Base-by-base conservation (phyloP, 2,797 vertebrate genomes). In the Oreonectes daqikongensis region DNA sequence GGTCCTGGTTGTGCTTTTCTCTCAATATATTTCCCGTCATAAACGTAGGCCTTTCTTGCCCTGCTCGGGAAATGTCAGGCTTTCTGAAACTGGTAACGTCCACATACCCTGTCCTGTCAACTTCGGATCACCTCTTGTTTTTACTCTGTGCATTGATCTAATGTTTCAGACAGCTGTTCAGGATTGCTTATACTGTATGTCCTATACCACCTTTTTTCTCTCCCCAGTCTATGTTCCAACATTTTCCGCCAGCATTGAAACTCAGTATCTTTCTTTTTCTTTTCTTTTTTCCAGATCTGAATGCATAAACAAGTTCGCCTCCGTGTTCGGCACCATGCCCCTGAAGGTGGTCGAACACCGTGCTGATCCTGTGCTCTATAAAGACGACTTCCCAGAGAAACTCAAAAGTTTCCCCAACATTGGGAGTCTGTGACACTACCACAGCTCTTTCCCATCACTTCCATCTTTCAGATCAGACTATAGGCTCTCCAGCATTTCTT, bases 361-460 rank as follows among this genome's bases (percentile, higher is more conserved):
- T 0, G 97, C 97, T 0, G 97, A 99, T 84, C 97, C 97, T 0
- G 98, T 99, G 63, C 93, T 99, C 55, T 99, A 99, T 84, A 99
- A 99, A 89, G 98, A 99, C 24, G 97, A 99, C 90, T 99, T 99
- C 81, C 97, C 96, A 12, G 96, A 99, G 90, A 99, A 99, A 72
- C 94, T 99, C 84, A 99, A 99, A 91, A 99, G 97, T 83, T 99
- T 99, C 88, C 98, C 97, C 83, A 99, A 99, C 91, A 99, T 99
- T 0, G 97, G 98, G 91, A 99, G 98, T 90, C 92, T 99, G 80
- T 99, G 88, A 95, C 75, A 80, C 35, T 53, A 53, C 68, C 50
- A 69, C 2, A 48, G 15, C 79, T 17, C 42, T 60, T 40, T 57
- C 18, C 73, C 26, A 70, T 75, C 75, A 74, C 84, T 65, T 75